Evolutionary conservation across 1,140 invertebrate species (phyloP).

Genomic region (Drepana arcuata): DNA sequence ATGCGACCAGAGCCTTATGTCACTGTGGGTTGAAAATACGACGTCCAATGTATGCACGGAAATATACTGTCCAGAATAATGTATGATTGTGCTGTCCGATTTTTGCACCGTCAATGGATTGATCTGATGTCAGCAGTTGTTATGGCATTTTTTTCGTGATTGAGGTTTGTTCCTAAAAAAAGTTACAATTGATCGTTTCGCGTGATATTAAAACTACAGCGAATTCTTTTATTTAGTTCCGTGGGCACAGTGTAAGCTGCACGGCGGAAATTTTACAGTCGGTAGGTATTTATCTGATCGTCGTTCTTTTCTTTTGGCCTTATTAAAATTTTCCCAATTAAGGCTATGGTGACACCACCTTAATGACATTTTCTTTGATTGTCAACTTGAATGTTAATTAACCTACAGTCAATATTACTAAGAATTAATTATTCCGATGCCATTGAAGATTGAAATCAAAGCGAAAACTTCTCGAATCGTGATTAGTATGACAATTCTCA

Average conservation of each 20-base stretch:
- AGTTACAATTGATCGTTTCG: too few species aligned
- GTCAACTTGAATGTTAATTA: slow-evolving; percentile 5
- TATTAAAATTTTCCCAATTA: too few species aligned
- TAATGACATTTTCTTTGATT: too few species aligned
- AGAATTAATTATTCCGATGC: slow-evolving; percentile 10
- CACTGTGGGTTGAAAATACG: slow-evolving; percentile 29
- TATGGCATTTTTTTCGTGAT: too few species aligned
- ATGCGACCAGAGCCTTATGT: slow-evolving; percentile 11
- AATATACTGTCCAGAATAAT: slow-evolving; percentile 26
- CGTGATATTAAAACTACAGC: too few species aligned
- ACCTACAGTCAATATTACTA: slow-evolving; percentile 1
- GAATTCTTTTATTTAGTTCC: too few species aligned
- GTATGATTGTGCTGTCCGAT: slow-evolving; percentile 11
- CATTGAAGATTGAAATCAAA: slow-evolving; percentile 10
- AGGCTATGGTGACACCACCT: too few species aligned
- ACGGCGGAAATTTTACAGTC: too few species aligned
- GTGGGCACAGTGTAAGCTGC: too few species aligned
- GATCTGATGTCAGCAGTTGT: background rate
- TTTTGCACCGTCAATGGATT: slow-evolving; percentile 2
- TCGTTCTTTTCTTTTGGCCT: too few species aligned
- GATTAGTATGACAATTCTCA: slow-evolving; percentile 13
- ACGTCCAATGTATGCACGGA: slow-evolving; percentile 22
- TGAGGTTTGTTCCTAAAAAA: too few species aligned
- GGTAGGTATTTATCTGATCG: too few species aligned
- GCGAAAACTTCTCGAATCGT: slow-evolving; percentile 1